Base-by-base conservation (phyloP, 2,888 invertebrate genomes). In the Cremastinae sp. region DNA sequence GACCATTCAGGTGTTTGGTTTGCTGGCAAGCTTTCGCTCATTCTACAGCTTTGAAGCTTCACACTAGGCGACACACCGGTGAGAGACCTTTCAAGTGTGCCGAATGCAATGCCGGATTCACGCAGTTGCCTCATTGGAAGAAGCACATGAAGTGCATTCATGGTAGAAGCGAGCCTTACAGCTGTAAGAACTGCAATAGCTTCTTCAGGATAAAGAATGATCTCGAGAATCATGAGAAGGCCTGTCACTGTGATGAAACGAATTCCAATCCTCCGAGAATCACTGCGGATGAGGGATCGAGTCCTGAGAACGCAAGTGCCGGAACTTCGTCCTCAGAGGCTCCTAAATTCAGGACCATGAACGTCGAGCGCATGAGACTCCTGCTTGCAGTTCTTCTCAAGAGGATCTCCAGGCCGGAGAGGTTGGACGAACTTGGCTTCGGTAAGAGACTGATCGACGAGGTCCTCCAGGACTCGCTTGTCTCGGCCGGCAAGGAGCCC, bases 71-170 rank as follows among this genome's bases (percentile, higher is more conserved):
- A 10, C 96, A 96, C 85, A 96, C 96, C 0, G 96, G 96, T 0
- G 96, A 96, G 87, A 95, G 96, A 83, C 96, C 96, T 0, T 96
- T 96, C 87, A 92, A 91, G 82, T 96, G 96, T 84, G 87, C 87
- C 75, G 91, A 91, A 74, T 90, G 90, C 51, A 93, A 93, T 41
- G 92, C 93, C 41, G 93, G 94, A 0, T 96, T 96, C 88, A 94
- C 95, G 0, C 96, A 96, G 86, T 89, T 96, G 70, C 96, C 96
- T 0, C 96, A 96, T 85, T 93, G 96, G 89, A 96, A 96, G 89
- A 95, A 96, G 76, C 96, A 97, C 87, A 96, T 97, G 96, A 92
- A 93, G 76, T 95, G 95, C 83, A 95, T 96, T 66, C 96, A 96
- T 87, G 94, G 95, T 35, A 93, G 95, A 80, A 92, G 92, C 76